These are phyloP conservation scores for Chrysolina haemoptera DNA, from an alignment of 2,888 invertebrate genomes.

Conservation along the genomic window DNA sequence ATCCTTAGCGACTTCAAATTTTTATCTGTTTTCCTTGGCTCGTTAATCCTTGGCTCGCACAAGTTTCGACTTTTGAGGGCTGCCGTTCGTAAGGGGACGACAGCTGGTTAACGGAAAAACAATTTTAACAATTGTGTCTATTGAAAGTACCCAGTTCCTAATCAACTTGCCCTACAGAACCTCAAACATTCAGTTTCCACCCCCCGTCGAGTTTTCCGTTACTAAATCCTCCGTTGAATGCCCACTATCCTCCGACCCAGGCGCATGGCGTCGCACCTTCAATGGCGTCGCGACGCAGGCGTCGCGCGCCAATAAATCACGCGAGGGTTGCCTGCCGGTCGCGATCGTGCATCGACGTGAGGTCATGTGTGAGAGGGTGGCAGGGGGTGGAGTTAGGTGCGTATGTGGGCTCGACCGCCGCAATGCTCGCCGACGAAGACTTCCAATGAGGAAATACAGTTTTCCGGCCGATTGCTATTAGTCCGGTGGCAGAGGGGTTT, in stretches of 20 bases:
- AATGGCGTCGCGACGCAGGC: slow-evolving; percentile 59
- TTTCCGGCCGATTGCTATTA: slow-evolving; percentile 16
- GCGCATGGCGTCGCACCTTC: slow-evolving; percentile 60
- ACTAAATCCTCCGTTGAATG: not conserved
- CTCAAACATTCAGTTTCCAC: too few species aligned
- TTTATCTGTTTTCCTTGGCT: too few species aligned
- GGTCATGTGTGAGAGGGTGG: slow-evolving; percentile 24
- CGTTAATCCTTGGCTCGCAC: too few species aligned
- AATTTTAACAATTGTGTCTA: too few species aligned
- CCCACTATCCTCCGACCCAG: slow-evolving; percentile 11
- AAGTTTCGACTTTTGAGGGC: too few species aligned
- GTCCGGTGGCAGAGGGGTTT: too few species aligned
- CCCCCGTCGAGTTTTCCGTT: not conserved
- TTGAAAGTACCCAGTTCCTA: too few species aligned
- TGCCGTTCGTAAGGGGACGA: too few species aligned
- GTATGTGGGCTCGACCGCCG: slow-evolving; percentile 13
- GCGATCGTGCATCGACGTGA: slow-evolving; percentile 9
- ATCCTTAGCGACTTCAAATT: too few species aligned
- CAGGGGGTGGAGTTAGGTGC: slow-evolving; percentile 35
- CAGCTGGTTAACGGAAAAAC: too few species aligned
- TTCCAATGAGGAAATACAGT: slow-evolving; percentile 19
- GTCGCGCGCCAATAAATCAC: slow-evolving; percentile 32
- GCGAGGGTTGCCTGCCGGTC: not conserved
- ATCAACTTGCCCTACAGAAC: too few species aligned
- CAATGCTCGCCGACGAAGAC: not conserved